Evolutionary conservation across 1,140 invertebrate species (phyloP).

Genomic region (Trichogramma pretiosum): DNA sequence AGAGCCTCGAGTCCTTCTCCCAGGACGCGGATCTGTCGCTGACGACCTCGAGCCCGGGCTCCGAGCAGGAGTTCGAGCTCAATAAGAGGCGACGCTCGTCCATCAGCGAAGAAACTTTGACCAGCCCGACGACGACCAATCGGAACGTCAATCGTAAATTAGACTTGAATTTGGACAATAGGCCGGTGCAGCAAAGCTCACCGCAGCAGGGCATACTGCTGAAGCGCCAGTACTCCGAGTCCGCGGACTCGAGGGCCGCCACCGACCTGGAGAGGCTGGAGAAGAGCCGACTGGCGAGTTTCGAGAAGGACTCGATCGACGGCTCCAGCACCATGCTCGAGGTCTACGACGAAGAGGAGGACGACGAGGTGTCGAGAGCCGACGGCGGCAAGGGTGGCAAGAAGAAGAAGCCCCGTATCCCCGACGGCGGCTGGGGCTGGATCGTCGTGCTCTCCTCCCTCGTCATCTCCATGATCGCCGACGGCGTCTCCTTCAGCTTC

Average conservation of each 20-base stretch:
- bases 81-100: too few relatives aligned
- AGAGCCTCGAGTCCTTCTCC: slow-evolving; percentile 28
- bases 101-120: slow-evolving; percentile 17
- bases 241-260: not conserved
- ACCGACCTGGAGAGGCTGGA: slow-evolving; percentile 2
- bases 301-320: slow-evolving; percentile 23
- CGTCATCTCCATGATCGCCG: slow-evolving; percentile 86
- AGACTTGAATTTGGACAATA: too few relatives aligned
- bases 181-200: not conserved
- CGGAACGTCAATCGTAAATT: too few relatives aligned
- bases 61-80: slow-evolving; percentile 17
- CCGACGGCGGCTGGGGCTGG: slow-evolving; percentile 73
- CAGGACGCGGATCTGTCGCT: slow-evolving; percentile 46
- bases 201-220: slow-evolving; percentile 7
- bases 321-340: slow-evolving; percentile 20
- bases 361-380: slow-evolving; percentile 5
- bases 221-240: slow-evolving; percentile 14
- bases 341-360: slow-evolving; percentile 20
- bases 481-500: slow-evolving; percentile 89
- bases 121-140: slow-evolving; percentile 21
- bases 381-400: slow-evolving; percentile 5
- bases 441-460: slow-evolving; percentile 78
- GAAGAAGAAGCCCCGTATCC: slow-evolving; percentile 46
- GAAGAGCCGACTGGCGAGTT: slow-evolving; percentile 1
- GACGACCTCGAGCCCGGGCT: slow-evolving; percentile 29